Base-by-base conservation (phyloP, 2,797 vertebrate genomes). In the Chelon auratus region DNA sequence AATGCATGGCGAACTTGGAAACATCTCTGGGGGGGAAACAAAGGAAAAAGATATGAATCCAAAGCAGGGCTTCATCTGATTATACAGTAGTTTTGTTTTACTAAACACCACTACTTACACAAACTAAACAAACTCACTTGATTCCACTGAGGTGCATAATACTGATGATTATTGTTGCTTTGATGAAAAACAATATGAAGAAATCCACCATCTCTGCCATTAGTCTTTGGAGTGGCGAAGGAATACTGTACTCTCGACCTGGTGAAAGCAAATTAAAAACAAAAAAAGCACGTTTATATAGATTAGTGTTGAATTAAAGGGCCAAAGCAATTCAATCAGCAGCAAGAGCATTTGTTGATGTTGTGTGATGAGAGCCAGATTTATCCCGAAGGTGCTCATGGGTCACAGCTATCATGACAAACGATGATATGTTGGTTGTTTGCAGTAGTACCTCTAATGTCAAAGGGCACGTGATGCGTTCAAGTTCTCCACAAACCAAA, bases 161-260 rank as follows among this genome's bases (percentile, higher is more conserved):
- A 89, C 95, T 97, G 87, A 99, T 94, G 75, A 99, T 96, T 83
- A 99, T 96, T 66, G 96, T 95, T 68, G 98, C 97, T 94, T 99
- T 99, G 84, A 99, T 97, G 86, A 99, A 98, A 94, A 99, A 99
- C 42, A 99, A 93, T 84, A 99, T 97, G 89, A 99, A 97, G 90
- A 99, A 99, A 92, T 99, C 98, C 93, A 99, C 96, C 95, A 98
- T 97, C 93, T 99, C 98, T 39, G 98, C 98, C 87, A 99, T 88
- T 87, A 99, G 96, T 80, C 98, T 96, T 87, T 99, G 97, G 9
- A 97, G 93, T 87, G 97, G 95, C 9, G 98, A 98, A 55, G 98
- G 98, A 83, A 99, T 99, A 30, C 87, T 82, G 79, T 97, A 99
- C 86, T 99, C 97, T 70, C 95, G 95, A 82, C 98, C 98, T 99